Base-by-base conservation (phyloP, 2,113 vertebrate species). In the Brachionichthys hirsutus region DNA sequence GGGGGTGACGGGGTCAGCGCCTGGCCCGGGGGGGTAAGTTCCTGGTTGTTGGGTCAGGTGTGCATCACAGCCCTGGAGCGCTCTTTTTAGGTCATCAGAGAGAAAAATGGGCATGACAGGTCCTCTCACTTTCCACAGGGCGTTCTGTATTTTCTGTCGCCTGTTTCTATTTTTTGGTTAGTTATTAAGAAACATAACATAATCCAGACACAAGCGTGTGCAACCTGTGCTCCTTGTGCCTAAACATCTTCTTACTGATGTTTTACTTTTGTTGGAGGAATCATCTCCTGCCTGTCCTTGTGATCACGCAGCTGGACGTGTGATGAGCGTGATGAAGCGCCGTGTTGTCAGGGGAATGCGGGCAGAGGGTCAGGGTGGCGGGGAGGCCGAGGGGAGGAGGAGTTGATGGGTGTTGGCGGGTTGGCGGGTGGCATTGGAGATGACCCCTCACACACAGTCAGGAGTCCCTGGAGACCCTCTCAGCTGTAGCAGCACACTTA, bases 401-500 rank as follows among this genome's bases (percentile, higher is more conserved):
- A 59, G 2, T 12, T 36, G 73, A 61, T 15, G 18, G 46, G 49
- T 42, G 43, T 9, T 24, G 51, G 17, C 10, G 34, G 18, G 8
- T 15, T 15, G 10, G 5, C 46, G 24, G 35, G 56, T 30, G 59
- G 51, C 4, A 54, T 52, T 69, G 49, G 58, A 72, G 46, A 79
- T 86, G 77, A 86, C 70, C 81, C 76, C 67, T 72, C 70, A 55
- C 74, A 69, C 36, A 67, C 77, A 12, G 9, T 84, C 74, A 43
- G 63, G 46, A 64, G 65, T 75, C 84, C 71, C 78, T 55, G 63
- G 73, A 75, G 80, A 78, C 62, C 46, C 65, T 60, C 75, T 84
- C 81, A 86, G 87, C 85, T 89, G 89, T 75, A 86, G 71, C 78
- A 3, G 34, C 34, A 41, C 79, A 84, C 81, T 84, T 78, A 78